A percentile compares a stretch with the other conserved stretches of the same genome.
Evolutionary conservation across 2,888 invertebrate species (phyloP).

Genomic region (Zygogramma bicolorata): DNA sequence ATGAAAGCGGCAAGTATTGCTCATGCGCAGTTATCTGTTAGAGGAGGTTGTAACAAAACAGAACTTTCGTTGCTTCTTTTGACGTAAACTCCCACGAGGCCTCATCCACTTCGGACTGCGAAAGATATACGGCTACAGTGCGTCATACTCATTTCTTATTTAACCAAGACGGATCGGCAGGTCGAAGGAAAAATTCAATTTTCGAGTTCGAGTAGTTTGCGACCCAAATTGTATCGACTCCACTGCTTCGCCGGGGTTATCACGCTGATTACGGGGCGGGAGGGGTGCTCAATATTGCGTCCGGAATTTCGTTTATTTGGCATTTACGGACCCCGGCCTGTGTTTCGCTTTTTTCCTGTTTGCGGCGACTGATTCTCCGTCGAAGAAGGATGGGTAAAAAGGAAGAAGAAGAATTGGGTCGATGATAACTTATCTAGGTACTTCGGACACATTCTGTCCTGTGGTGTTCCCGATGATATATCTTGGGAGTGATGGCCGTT

Average conservation of each 20-base stretch:
- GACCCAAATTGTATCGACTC: background rate
- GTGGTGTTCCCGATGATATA: background rate
- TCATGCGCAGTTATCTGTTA: no score
- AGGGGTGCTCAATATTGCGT: background rate
- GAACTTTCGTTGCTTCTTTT: no score
- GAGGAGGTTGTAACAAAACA: no score
- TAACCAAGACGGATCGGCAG: background rate
- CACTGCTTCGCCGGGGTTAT: background rate
- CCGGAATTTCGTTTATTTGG: background rate
- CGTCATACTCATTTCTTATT: background rate
- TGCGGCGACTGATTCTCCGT: background rate
- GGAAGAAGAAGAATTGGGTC: background rate
- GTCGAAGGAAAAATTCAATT: background rate
- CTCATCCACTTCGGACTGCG: background rate
- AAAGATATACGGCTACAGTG: background rate
- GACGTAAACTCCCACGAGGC: no score
- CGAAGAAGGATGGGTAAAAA: background rate
- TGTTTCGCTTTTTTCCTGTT: slow-evolving; percentile 3
- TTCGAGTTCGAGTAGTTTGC: background rate
- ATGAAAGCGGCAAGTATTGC: no score
- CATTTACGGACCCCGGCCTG: background rate
- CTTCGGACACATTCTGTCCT: background rate
- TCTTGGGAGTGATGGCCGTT: background rate
- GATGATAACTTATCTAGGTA: background rate
- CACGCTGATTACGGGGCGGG: slow-evolving; percentile 3